phyloP scores from a whole-genome alignment of 37 sponge, comb jelly and placozoan species.

The Hexactinellida sp. region DNA sequence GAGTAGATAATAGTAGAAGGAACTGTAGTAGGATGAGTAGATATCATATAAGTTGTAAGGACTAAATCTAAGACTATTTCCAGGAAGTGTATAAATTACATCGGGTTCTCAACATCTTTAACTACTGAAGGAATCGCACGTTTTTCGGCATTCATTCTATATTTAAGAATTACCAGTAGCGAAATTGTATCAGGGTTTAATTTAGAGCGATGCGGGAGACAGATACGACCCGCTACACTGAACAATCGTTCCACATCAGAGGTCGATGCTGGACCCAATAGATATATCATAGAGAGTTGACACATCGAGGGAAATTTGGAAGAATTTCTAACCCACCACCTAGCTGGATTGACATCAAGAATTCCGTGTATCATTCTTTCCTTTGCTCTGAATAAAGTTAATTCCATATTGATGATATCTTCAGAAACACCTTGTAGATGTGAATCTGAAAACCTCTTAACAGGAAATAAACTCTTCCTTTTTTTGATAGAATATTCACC shows the following conservation, averaged over 20 bases:
- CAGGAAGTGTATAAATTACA: neutral
- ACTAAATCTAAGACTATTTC: neutral
- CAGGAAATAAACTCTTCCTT: neutral
- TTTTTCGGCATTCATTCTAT: neutral
- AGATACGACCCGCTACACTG: slow-evolving; percentile 10
- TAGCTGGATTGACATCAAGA: neutral
- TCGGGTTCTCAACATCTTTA: neutral
- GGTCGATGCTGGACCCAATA: neutral
- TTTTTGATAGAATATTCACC: neutral
- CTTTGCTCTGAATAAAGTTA: neutral
- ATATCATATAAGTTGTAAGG: neutral
- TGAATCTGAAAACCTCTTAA: slow-evolving; percentile 1
- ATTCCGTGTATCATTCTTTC: neutral
- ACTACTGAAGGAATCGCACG: neutral
- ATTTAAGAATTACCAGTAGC: slow-evolving; percentile 8
- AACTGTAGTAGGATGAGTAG: neutral
- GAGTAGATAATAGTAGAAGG: neutral
- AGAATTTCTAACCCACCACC: neutral
- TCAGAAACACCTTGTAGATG: neutral
- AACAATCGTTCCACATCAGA: neutral
- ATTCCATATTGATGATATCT: neutral
- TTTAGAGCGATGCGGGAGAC: neutral
- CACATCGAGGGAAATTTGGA: neutral
- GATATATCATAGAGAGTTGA: neutral
- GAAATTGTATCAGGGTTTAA: neutral